These are phyloP conservation scores for Ferdinandea cuprea DNA, from an alignment of 2,888 invertebrate genomes.

Conservation along the genomic window DNA sequence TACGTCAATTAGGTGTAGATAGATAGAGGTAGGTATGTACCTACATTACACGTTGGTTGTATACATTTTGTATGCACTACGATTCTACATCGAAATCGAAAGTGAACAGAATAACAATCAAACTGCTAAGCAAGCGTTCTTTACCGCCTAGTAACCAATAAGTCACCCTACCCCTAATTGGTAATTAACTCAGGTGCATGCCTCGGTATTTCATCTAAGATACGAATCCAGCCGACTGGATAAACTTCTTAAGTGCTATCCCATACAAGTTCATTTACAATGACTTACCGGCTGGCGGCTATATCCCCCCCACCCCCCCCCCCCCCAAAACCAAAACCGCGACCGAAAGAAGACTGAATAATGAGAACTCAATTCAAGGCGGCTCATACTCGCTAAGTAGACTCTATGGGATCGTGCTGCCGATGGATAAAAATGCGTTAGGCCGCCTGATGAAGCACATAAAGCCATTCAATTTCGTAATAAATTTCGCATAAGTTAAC, in stretches of 20 bases:
- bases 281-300: background rate
- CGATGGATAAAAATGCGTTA: conserved; percentile 29
- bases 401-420: conserved; percentile 59
- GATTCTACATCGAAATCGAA: conserved; percentile 39
- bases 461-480: conserved; percentile 78
- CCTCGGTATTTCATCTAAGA: conserved; percentile 61
- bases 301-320: background rate
- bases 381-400: conserved; percentile 31
- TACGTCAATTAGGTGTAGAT: no score
- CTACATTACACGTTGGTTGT: background rate
- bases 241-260: conserved; percentile 21
- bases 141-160: conserved; percentile 26
- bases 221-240: conserved; percentile 22
- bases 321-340: background rate
- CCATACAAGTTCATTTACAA: conserved; percentile 11
- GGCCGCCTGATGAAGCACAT: conserved; percentile 50
- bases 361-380: conserved; percentile 60
- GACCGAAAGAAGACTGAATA: conserved; percentile 30
- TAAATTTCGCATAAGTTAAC: conserved; percentile 80
- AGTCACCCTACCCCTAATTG: conserved; percentile 36
- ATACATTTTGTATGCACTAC: conserved; percentile 5
- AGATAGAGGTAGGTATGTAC: no score
- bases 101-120: conserved; percentile 60
- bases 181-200: conserved; percentile 62
- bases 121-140: conserved; percentile 1